These are phyloP conservation scores for Tragelaphus imberbis DNA, from an alignment of 2,113 vertebrate genomes.

Conservation along the genomic window DNA sequence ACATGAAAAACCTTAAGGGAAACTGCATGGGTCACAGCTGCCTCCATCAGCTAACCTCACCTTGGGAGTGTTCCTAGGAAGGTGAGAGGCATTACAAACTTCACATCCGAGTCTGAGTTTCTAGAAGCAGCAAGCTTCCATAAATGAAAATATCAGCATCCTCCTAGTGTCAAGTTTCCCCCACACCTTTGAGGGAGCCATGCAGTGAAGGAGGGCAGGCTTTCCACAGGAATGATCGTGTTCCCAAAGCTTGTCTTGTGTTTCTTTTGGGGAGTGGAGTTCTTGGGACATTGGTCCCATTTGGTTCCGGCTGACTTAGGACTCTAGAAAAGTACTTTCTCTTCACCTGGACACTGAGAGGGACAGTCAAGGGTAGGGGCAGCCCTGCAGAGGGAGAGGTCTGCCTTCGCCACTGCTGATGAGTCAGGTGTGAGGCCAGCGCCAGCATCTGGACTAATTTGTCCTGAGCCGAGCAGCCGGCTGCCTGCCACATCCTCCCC, in stretches of 20 bases:
- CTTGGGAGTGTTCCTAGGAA: neutral
- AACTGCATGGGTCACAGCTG: fast-evolving
- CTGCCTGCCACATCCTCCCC: slow-evolving; percentile 30
- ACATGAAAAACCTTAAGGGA: neutral
- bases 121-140: neutral
- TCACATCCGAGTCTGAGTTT: neutral
- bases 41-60: neutral
- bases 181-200: fast-evolving
- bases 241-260: neutral
- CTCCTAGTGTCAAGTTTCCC: fast-evolving
- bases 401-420: fast-evolving
- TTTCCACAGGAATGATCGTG: neutral
- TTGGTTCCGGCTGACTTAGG: neutral
- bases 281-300: neutral
- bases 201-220: neutral
- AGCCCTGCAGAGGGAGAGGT: neutral
- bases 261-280: neutral
- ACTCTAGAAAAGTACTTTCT: neutral
- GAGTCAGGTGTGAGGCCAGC: slow-evolving; percentile 43
- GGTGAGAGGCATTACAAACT: fast-evolving
- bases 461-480: neutral
- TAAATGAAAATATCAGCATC: neutral
- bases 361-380: neutral
- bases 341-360: neutral
- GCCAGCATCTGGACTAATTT: neutral